These are phyloP conservation scores for Corvus moneduloides DNA, from an alignment of 2,113 vertebrate genomes.

Conservation along the genomic window DNA sequence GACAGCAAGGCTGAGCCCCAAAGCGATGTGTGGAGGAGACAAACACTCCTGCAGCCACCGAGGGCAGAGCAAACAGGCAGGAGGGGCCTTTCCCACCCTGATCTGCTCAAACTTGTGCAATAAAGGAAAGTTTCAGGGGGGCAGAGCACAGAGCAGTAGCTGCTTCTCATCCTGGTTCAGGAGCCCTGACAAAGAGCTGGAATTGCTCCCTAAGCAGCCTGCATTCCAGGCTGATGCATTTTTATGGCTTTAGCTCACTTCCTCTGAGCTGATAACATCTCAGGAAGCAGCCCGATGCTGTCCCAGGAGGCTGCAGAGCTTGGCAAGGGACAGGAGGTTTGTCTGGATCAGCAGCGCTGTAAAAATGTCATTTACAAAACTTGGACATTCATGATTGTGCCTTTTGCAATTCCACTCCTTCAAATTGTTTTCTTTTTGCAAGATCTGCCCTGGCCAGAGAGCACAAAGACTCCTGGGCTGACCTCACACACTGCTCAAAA, in stretches of 20 bases:
- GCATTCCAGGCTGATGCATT: not conserved
- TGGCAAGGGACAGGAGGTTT: not conserved
- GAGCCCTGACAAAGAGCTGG: not conserved
- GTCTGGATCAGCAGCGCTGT: not conserved
- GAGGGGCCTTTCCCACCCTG: not conserved
- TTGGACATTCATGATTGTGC: accelerated
- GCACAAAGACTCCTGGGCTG: not conserved
- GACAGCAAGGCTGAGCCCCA: not conserved
- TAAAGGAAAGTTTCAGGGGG: not conserved
- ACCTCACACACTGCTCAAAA: not conserved
- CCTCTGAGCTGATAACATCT: slow-evolving; percentile 28
- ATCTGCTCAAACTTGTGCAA: not conserved
- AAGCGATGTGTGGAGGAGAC: not conserved
- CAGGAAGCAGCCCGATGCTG: not conserved
- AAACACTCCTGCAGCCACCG: not conserved
- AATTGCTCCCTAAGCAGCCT: not conserved
- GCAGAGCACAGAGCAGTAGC: not conserved
- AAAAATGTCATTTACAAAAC: not conserved
- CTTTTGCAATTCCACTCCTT: not conserved
- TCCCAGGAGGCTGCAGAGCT: not conserved
- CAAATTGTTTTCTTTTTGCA: not conserved
- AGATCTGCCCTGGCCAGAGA: not conserved
- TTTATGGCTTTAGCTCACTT: slow-evolving; percentile 52
- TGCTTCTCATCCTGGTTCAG: not conserved
- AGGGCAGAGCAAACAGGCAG: not conserved